These are phyloP conservation scores for Cacajao melanocephalus DNA, from an alignment of 2,797 vertebrate genomes.

Conservation along the genomic window DNA sequence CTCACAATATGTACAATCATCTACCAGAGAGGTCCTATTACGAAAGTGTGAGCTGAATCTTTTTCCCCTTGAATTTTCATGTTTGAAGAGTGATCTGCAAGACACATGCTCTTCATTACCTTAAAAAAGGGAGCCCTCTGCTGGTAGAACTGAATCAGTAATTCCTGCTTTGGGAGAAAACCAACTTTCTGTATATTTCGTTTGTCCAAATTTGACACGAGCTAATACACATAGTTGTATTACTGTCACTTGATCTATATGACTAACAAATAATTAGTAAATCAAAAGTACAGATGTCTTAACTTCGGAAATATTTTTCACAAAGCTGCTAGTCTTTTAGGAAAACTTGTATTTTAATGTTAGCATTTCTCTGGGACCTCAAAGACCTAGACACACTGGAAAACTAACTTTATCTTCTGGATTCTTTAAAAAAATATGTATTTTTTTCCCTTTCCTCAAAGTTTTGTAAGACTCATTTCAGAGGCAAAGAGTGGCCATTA, in stretches of 20 bases:
- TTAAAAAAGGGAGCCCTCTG: conserved; percentile 83
- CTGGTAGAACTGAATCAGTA: conserved; percentile 59
- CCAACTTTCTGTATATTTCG: neutral
- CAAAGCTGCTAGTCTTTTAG: neutral
- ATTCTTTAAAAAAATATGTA: neutral
- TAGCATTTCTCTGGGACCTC: neutral
- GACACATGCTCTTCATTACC: conserved; percentile 56
- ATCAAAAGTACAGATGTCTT: neutral
- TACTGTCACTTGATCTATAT: neutral
- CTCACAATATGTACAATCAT: conserved; percentile 2
- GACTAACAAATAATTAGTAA: conserved; percentile 9
- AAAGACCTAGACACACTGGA: neutral
- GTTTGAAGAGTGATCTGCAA: neutral
- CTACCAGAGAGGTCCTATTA: neutral
- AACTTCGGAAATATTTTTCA: neutral
- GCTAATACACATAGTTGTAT: neutral
- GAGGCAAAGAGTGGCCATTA: neutral
- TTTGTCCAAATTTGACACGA: neutral
- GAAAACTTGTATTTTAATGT: neutral
- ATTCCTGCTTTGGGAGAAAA: neutral
- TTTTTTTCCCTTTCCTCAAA: neutral
- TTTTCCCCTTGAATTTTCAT: neutral
- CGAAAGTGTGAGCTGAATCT: neutral
- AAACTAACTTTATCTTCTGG: neutral
- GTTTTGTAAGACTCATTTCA: neutral